These are phyloP conservation scores for Dromius quadrimaculatus DNA, from an alignment of 2,888 invertebrate genomes.

Conservation along the genomic window DNA sequence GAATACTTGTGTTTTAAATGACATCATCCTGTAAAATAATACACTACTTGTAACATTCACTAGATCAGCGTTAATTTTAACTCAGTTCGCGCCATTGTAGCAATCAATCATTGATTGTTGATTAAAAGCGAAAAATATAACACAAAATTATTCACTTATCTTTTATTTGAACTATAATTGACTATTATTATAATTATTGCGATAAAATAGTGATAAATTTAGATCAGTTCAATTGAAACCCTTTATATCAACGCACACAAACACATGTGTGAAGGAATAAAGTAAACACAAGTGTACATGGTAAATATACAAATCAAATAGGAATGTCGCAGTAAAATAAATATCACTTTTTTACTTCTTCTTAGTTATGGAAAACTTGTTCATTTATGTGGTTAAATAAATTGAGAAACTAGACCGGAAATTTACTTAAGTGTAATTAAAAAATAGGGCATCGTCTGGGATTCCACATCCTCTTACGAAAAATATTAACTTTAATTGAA, in stretches of 20 bases:
- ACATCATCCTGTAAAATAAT: constrained; percentile 37
- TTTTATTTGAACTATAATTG: no score
- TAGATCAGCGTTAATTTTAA: constrained; percentile 33
- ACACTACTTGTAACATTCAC: constrained; percentile 23
- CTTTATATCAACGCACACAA: neutral
- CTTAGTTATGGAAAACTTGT: no score
- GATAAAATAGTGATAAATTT: neutral
- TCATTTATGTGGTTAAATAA: no score
- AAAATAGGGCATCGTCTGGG: constrained; percentile 13
- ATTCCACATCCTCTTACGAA: constrained; percentile 32
- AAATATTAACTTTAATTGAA: neutral
- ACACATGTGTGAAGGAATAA: neutral
- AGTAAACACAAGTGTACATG: neutral
- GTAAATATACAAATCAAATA: constrained; percentile 21
- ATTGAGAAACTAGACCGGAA: neutral
- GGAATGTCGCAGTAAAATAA: constrained; percentile 1
- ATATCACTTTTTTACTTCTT: no score
- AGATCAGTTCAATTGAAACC: neutral
- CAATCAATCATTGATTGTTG: constrained; percentile 18
- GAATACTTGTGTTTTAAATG: neutral
- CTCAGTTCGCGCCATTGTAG: neutral
- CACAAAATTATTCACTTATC: no score
- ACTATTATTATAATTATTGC: neutral
- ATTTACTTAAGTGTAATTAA: constrained; percentile 22
- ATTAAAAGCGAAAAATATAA: no score